Evolutionary conservation across 2,888 invertebrate species (phyloP), one percentile per base, ranked within the genome.

Genomic region (Amiota mariae): DNA sequence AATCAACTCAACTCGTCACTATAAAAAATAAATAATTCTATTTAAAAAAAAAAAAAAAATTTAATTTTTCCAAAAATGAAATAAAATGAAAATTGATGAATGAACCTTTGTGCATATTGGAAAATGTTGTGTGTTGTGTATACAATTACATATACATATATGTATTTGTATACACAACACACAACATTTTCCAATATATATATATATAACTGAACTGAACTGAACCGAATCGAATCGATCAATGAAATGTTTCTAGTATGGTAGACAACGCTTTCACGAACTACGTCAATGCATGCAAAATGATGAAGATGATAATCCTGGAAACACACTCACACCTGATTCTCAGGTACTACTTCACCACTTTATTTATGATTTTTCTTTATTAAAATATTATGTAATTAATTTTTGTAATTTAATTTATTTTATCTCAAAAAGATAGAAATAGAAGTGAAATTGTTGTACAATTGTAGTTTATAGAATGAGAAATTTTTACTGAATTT

Each of bases 211-310:
- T 68, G 72, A 70, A 20, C 13, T 18, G 18, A 15, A 56, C 8
- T 54, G 54, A 68, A n/a, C 48, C 63, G 47, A 75, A 64, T 49
- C 48, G 47, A 20, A 48, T 15, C 15, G 36, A 6, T 36, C 36
- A 36, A 76, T 74, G 75, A 72, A 78, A 71, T 36, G n/a, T 64
- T 54, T 79, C 80, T 87, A 90, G 90, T 88, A 89, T 82, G 94
- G 95, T 71, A 92, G 96, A 76, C 92, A 93, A 81, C 93, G 94
- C 87, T 96, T 97, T 90, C 94, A 95, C 87, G 96, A 97, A 91
- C 91, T 96, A 77, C 93, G 97, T 71, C 94, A 95, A 88, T 93
- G 94, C 86, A 94, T 97, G 93, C 95, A 96, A 91, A 95, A 95
- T 9, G 97, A 96, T 87, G 96, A 96, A 87, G 96, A 96, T 83